A percentile compares a stretch with the other conserved stretches of the same genome.
Evolutionary conservation across 53 echinoderm and acorn worm species (phyloP).

Genomic region (Apostichopus leukothele): DNA sequence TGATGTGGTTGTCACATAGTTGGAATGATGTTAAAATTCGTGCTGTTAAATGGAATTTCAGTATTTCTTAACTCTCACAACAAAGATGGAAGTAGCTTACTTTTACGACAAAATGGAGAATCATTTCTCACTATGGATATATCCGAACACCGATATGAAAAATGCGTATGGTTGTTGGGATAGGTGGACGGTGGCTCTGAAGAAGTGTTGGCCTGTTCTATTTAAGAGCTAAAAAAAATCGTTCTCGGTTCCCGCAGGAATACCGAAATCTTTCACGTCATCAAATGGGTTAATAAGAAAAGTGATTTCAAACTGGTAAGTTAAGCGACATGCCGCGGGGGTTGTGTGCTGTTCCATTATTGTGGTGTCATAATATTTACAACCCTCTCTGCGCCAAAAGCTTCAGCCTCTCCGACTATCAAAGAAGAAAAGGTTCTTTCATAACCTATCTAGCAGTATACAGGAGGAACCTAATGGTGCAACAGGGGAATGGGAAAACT

Average conservation of each 20-base stretch:
- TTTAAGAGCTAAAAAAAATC: too few relatives aligned
- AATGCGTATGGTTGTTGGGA: too few relatives aligned
- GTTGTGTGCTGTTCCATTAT: constrained; percentile 19
- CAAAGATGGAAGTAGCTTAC: too few relatives aligned
- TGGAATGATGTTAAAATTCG: too few relatives aligned
- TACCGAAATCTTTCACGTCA: neutral
- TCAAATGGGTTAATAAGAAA: constrained; percentile 25
- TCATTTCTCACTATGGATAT: too few relatives aligned
- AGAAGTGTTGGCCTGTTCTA: too few relatives aligned
- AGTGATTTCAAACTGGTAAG: neutral
- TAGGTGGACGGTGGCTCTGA: too few relatives aligned
- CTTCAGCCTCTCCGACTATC: neutral
- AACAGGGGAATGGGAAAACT: neutral
- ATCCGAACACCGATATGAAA: too few relatives aligned
- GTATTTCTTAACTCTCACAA: too few relatives aligned
- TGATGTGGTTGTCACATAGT: too few relatives aligned
- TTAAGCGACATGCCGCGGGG: constrained; percentile 9
- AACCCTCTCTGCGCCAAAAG: constrained; percentile 6
- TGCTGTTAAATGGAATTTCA: too few relatives aligned
- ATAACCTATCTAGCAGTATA: neutral
- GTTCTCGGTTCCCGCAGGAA: neutral
- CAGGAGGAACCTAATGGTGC: neutral
- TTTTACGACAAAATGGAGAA: too few relatives aligned
- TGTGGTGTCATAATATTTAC: constrained; percentile 30
- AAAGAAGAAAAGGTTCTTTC: neutral